A percentile compares a stretch with the other conserved stretches of the same genome.
phyloP scores from a whole-genome alignment of 2,113 vertebrate genomes.

The Oreocharis arfaki region DNA sequence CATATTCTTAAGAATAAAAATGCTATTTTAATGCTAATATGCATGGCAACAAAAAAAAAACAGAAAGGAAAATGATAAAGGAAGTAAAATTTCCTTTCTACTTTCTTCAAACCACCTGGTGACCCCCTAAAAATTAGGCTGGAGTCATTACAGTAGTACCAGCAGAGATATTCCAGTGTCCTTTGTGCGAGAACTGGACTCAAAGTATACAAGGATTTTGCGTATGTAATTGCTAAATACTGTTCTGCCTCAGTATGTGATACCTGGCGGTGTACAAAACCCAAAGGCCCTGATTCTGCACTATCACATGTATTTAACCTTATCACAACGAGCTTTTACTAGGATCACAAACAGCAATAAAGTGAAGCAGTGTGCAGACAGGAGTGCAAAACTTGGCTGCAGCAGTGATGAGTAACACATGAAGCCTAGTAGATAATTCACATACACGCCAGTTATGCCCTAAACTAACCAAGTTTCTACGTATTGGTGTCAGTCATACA shows the following conservation, averaged over 20 bases:
- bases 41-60: constrained; percentile 2
- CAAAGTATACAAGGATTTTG: not conserved
- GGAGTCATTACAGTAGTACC: not conserved
- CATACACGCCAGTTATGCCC: not conserved
- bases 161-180: not conserved
- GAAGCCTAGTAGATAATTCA: not conserved
- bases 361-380: not conserved
- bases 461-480: not conserved
- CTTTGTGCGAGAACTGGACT: not conserved
- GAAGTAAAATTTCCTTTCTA: not conserved
- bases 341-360: accelerated
- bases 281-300: not conserved
- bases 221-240: not conserved
- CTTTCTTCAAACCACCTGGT: not conserved
- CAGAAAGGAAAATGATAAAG: not conserved
- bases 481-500: not conserved
- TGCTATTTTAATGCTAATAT: not conserved
- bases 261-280: not conserved
- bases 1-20: not conserved
- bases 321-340: not conserved
- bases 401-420: not conserved
- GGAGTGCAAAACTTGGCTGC: not conserved
- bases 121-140: not conserved
- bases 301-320: not conserved
- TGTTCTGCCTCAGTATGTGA: not conserved